Evolutionary conservation across 2,888 invertebrate species (phyloP).

Genomic region (Adineta ricciae): DNA sequence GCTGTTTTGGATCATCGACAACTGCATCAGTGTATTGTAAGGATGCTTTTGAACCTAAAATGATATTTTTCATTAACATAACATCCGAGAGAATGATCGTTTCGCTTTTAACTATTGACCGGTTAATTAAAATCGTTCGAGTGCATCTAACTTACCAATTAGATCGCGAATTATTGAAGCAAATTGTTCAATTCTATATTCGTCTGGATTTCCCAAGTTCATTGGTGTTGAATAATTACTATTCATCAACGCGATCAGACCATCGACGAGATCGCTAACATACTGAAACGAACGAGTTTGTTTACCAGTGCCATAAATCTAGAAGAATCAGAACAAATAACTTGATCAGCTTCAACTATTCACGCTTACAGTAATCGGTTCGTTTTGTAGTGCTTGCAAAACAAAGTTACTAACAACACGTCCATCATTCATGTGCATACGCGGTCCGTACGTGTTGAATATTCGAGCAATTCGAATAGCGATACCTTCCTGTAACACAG

Average conservation of each 20-base stretch:
- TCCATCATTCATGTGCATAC: conserved; percentile 98
- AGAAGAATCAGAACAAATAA: conserved; percentile 31
- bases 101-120: too few species aligned
- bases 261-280: conserved; percentile 89
- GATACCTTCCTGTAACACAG: conserved; percentile 66
- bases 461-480: conserved; percentile 89
- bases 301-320: conserved; percentile 55
- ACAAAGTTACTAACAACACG: conserved; percentile 97
- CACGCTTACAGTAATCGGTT: conserved; percentile 72
- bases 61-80: not conserved
- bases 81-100: too few species aligned
- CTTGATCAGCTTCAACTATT: not conserved
- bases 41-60: conserved; percentile 70
- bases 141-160: conserved; percentile 47
- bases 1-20: conserved; percentile 86
- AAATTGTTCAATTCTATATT: conserved; percentile 77
- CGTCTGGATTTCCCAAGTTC: conserved; percentile 93
- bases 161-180: conserved; percentile 52
- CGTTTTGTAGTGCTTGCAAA: conserved; percentile 82
- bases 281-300: conserved; percentile 89
- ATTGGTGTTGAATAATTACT: conserved; percentile 83
- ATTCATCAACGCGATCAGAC: conserved; percentile 79
- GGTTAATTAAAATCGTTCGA: too few species aligned
- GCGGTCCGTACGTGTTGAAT: conserved; percentile 94
- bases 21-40: conserved; percentile 73